Evolutionary conservation across 2,113 vertebrate species (phyloP).

Genomic region (Stigmatopora argus): DNA sequence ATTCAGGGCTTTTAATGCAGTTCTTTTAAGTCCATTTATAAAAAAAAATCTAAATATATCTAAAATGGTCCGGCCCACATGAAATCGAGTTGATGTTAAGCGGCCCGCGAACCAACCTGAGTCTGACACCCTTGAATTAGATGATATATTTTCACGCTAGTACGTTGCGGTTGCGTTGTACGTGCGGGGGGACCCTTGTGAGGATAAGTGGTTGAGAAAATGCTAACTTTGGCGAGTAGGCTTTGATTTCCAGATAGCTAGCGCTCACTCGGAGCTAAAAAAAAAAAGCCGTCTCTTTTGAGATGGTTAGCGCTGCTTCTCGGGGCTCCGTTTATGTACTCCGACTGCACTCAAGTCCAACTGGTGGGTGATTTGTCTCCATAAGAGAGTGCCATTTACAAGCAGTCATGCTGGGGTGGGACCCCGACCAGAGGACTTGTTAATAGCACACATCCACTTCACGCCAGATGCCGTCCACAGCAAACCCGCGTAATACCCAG

Average conservation of each 20-base stretch:
- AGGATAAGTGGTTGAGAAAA: too few relatives aligned
- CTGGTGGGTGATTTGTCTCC: constrained; percentile 65
- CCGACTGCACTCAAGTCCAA: constrained; percentile 63
- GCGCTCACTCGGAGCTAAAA: constrained; percentile 39
- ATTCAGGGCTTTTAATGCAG: too few relatives aligned
- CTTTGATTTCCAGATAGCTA: constrained; percentile 42
- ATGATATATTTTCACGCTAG: too few relatives aligned
- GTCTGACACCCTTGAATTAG: too few relatives aligned
- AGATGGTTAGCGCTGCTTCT: constrained; percentile 62
- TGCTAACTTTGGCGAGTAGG: too few relatives aligned
- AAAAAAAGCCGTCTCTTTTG: constrained; percentile 49
- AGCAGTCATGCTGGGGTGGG: constrained; percentile 68
- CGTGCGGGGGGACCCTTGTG: too few relatives aligned
- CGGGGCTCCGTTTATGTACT: constrained; percentile 66
- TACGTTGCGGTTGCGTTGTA: too few relatives aligned
- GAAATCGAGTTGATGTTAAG: too few relatives aligned
- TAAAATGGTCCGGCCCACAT: too few relatives aligned
- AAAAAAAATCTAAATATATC: too few relatives aligned
- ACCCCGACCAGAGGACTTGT: constrained; percentile 60
- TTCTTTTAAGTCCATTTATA: too few relatives aligned
- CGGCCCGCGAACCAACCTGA: too few relatives aligned
- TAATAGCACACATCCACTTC: constrained; percentile 69
- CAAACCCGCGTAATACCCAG: constrained; percentile 51
- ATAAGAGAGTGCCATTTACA: constrained; percentile 72
- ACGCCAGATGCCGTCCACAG: constrained; percentile 65